Evolutionary conservation across 2,888 invertebrate species (phyloP).

Genomic region (Anaspis maculata): DNA sequence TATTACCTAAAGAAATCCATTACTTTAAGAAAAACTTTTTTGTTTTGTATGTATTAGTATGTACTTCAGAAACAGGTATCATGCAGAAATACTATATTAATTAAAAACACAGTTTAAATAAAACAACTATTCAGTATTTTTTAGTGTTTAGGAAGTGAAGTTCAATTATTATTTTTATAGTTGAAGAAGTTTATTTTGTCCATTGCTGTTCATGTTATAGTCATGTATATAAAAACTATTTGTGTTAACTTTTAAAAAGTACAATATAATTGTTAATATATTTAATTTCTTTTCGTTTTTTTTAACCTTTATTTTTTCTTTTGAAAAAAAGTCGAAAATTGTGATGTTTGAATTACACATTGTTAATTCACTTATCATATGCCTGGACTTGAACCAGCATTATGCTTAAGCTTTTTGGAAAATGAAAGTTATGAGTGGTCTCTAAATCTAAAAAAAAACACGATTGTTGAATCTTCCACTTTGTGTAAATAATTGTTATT

Average conservation of each 20-base stretch:
- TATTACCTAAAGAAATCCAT: no score
- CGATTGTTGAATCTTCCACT: slow-evolving; percentile 16
- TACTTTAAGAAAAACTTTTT: no score
- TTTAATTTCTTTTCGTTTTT: slow-evolving; percentile 8
- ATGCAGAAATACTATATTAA: slow-evolving; percentile 1
- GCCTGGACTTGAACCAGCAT: slow-evolving; percentile 13
- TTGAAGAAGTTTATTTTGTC: slow-evolving; percentile 3
- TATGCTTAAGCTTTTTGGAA: slow-evolving; percentile 6
- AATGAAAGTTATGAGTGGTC: background rate
- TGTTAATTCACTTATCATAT: slow-evolving; percentile 2
- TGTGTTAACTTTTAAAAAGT: slow-evolving; percentile 11
- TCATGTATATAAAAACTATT: slow-evolving; percentile 13
- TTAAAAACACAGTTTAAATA: slow-evolving; percentile 1
- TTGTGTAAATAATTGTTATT: slow-evolving; percentile 16
- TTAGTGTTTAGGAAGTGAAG: slow-evolving; percentile 4
- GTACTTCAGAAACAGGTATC: no score
- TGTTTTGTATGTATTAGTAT: no score
- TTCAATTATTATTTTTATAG: slow-evolving; percentile 7
- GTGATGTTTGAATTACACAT: background rate
- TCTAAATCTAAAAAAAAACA: slow-evolving; percentile 3
- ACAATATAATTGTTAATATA: slow-evolving; percentile 15
- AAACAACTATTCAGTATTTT: slow-evolving; percentile 8
- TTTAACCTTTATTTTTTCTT: slow-evolving; percentile 3
- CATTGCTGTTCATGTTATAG: slow-evolving; percentile 3
- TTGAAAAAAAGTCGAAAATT: background rate